phyloP scores from a whole-genome alignment of 1,140 invertebrate genomes.

The Gryon sp. region DNA sequence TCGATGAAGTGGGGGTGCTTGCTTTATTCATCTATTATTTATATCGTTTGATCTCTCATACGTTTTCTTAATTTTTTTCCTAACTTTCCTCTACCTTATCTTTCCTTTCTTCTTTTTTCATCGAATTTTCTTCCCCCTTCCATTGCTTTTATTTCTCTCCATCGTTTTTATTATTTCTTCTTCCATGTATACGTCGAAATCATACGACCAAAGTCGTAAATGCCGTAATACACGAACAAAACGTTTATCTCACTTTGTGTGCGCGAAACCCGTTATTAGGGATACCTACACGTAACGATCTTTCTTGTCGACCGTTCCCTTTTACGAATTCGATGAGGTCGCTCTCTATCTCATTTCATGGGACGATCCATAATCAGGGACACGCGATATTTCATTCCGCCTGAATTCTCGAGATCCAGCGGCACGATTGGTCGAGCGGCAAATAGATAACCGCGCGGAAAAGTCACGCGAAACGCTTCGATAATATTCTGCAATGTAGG shows the following conservation, averaged over 20 bases:
- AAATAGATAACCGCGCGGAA: constrained; percentile 69
- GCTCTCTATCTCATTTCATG: constrained; percentile 54
- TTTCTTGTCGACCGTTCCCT: constrained; percentile 52
- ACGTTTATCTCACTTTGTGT: constrained; percentile 59
- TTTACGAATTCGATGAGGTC: constrained; percentile 59
- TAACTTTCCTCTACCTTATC: too few relatives aligned
- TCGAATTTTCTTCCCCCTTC: too few relatives aligned
- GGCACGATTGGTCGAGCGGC: constrained; percentile 64
- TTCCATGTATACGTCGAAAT: constrained; percentile 32
- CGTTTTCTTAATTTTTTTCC: too few relatives aligned
- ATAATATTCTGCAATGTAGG: constrained; percentile 58
- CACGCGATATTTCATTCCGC: constrained; percentile 74
- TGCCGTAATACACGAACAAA: constrained; percentile 59
- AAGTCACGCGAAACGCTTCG: constrained; percentile 72
- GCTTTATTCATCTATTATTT: too few relatives aligned
- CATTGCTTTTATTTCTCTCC: too few relatives aligned
- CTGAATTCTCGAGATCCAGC: constrained; percentile 66
- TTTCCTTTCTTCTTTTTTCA: too few relatives aligned
- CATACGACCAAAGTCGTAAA: constrained; percentile 35
- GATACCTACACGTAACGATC: constrained; percentile 59
- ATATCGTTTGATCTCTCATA: too few relatives aligned
- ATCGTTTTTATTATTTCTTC: constrained; percentile 12
- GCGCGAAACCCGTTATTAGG: constrained; percentile 55
- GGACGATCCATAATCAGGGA: constrained; percentile 73
- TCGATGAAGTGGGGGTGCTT: too few relatives aligned